phyloP scores from a whole-genome alignment of 2,113 vertebrate genomes.

The Struthidea cinerea region DNA sequence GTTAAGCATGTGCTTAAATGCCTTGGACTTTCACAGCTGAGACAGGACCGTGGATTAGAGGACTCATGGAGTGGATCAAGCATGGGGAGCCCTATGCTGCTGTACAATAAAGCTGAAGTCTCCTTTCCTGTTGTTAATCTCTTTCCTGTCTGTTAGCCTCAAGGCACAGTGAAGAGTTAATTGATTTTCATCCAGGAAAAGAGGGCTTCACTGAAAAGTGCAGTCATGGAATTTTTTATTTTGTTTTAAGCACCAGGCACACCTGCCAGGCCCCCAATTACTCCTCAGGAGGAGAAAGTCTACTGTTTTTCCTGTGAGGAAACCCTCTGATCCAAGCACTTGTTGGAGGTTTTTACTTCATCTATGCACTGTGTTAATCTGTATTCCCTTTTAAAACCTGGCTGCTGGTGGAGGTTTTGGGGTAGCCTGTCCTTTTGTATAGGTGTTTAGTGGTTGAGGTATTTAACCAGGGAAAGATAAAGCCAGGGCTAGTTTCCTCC shows the following conservation, averaged over 20 bases:
- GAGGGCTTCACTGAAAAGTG: constrained; percentile 59
- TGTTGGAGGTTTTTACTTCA: constrained; percentile 30
- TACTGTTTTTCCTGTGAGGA: constrained; percentile 65
- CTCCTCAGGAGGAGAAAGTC: constrained; percentile 64
- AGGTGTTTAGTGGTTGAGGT: not conserved
- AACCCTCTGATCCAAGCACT: constrained; percentile 59
- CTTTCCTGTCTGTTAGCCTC: constrained; percentile 66
- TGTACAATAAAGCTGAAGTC: constrained; percentile 57
- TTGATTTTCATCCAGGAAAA: constrained; percentile 67
- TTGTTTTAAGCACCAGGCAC: constrained; percentile 61
- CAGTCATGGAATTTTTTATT: constrained; percentile 61
- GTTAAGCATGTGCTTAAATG: constrained; percentile 43
- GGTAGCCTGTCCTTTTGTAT: not conserved
- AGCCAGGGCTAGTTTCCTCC: not conserved
- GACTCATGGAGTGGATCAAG: constrained; percentile 36
- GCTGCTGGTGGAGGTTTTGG: not conserved
- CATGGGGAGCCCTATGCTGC: constrained; percentile 15
- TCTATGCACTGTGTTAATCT: constrained; percentile 27
- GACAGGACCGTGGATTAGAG: constrained; percentile 6
- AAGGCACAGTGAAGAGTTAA: constrained; percentile 66
- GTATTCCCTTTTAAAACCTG: constrained; percentile 10
- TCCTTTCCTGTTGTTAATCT: constrained; percentile 65
- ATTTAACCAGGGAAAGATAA: not conserved
- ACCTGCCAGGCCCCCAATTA: constrained; percentile 65
- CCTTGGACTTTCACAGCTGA: not conserved